Evolutionary conservation across 2,113 vertebrate species (phyloP), one percentile per base, ranked within the genome.

Genomic region (Bubo scandiacus): DNA sequence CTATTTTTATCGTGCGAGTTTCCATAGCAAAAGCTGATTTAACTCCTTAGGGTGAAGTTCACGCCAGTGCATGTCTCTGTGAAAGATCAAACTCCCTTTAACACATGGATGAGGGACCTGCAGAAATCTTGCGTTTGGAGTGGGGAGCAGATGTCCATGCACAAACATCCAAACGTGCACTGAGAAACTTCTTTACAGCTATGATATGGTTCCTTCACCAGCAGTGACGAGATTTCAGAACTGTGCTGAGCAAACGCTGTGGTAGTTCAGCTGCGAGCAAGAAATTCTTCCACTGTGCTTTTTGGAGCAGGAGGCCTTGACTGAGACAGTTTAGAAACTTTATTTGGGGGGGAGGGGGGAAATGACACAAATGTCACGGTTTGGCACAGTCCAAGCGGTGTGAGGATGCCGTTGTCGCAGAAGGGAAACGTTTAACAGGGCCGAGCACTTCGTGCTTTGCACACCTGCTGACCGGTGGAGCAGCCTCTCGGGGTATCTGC

Each of bases 1-100:
- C 92, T 97, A 81, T 96, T 97, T 95, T 96, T 93, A 75, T 96
- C 85, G 30, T 92, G 92, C 84, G 86, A 89, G 83, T 90, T 97
- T 95, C 89, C 84, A 92, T 72, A 74, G 78, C 83, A 87, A 92
- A 84, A 89, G 59, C 75, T 95, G 94, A 92, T 96, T 96, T 96
- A 97, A 96, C 95, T 85, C 88, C 68, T 92, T 85, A 67, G 78
- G 91, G 95, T 96, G 78, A 91, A 86, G 95, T 94, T 97, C 92
- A 94, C 8, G 9, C 81, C n/a, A 9, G 70, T 40, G 77, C 77
- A 10, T 1, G 45, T 92, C 73, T 91, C 84, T 86, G 92, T 49
- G 57, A 15, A 75, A 89, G 91, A 85, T 91, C 92, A 86, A 80
- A 77, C 74, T 94, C 86, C 73, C 42, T 52, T 57, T 22, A 34